phyloP scores from a whole-genome alignment of 2,888 invertebrate species.

The Proisotoma minuta region DNA sequence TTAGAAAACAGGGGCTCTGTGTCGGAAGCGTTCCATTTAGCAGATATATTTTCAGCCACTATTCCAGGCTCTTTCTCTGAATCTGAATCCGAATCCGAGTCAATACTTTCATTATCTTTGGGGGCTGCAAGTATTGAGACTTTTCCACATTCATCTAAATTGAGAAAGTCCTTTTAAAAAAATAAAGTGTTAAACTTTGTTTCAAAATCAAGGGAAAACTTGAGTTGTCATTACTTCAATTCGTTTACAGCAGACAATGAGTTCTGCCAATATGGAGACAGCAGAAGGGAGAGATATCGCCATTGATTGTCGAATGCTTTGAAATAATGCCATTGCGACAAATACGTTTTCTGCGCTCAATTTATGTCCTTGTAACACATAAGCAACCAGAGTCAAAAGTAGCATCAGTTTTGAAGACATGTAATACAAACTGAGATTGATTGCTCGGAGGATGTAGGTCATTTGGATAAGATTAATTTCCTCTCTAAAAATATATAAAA shows the following conservation, averaged over 20 bases:
- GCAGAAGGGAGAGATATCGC: conserved; percentile 81
- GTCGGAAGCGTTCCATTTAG: conserved; percentile 48
- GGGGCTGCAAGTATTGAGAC: too few relatives aligned
- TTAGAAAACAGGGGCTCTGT: conserved; percentile 60
- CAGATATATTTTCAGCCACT: conserved; percentile 29
- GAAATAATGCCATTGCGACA: conserved; percentile 84
- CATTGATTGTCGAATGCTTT: conserved; percentile 76
- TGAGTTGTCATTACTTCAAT: conserved; percentile 54
- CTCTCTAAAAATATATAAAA: conserved; percentile 58
- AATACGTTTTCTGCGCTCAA: conserved; percentile 73
- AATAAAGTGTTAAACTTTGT: background rate
- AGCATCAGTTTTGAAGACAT: conserved; percentile 75
- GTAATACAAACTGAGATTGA: conserved; percentile 62
- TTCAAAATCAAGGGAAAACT: background rate
- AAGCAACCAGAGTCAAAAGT: conserved; percentile 72
- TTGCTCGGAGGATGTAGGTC: conserved; percentile 63
- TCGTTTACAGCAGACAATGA: conserved; percentile 67
- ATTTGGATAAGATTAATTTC: conserved; percentile 64
- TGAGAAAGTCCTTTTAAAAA: too few relatives aligned
- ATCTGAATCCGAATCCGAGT: too few relatives aligned
- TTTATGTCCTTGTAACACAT: conserved; percentile 62
- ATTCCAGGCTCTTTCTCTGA: background rate
- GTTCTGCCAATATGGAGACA: conserved; percentile 74
- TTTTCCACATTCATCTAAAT: too few relatives aligned
- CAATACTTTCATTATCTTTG: too few relatives aligned